A percentile compares a stretch with the other conserved stretches of the same genome.
phyloP scores from a whole-genome alignment of 2,113 vertebrate genomes.

The Felis chaus region DNA sequence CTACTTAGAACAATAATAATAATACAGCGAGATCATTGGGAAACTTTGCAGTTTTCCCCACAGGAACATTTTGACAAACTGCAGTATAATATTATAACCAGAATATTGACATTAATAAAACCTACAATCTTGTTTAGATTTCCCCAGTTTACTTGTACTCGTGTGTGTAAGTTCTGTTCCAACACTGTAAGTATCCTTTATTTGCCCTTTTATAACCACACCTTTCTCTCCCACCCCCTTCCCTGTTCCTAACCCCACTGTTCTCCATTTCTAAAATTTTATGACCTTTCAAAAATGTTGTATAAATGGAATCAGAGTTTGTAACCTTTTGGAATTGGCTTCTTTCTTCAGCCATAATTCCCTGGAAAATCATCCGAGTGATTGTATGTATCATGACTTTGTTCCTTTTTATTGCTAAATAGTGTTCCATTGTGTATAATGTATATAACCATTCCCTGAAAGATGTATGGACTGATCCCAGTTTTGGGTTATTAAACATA shows the following conservation, averaged over 20 bases:
- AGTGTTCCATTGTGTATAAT: background rate
- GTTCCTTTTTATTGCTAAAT: background rate
- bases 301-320: slow-evolving; percentile 6
- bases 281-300: slow-evolving; percentile 45
- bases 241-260: background rate
- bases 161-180: background rate
- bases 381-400: background rate
- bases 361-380: background rate
- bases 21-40: background rate
- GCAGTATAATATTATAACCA: background rate
- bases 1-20: background rate
- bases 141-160: background rate
- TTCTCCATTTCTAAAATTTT: background rate
- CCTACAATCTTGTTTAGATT: slow-evolving; percentile 5
- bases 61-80: slow-evolving; percentile 20
- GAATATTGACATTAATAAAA: background rate
- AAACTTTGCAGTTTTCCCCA: background rate
- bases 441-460: background rate
- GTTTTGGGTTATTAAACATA: background rate
- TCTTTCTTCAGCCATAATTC: slow-evolving; percentile 1
- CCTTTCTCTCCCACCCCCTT: background rate
- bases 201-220: background rate
- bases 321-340: background rate
- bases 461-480: background rate
- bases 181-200: background rate